A percentile compares a stretch with the other conserved stretches of the same genome.
Conservation (phyloP, 2,797 vertebrate species). For the Clarias laeviceps region DNA sequence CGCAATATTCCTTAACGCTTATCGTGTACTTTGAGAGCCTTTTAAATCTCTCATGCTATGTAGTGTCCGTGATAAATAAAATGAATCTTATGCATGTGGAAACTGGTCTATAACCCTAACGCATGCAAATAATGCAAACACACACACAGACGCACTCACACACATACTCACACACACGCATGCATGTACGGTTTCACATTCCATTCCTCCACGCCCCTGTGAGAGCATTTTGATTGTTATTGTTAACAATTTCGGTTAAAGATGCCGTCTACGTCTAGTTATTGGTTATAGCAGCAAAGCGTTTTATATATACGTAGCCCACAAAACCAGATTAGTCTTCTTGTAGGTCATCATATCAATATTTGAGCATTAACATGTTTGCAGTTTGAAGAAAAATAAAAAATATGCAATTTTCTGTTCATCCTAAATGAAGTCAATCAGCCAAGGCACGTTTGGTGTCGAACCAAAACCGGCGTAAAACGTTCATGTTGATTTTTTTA, state of each 20-base stretch:
- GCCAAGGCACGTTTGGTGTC: background rate
- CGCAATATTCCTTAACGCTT: slow-evolving; percentile 62
- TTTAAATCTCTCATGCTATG: slow-evolving; percentile 89
- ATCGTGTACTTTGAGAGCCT: slow-evolving; percentile 58
- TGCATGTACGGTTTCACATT: slow-evolving; percentile 84
- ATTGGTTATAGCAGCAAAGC: slow-evolving; percentile 96
- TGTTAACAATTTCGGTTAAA: slow-evolving; percentile 82
- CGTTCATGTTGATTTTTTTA: no score
- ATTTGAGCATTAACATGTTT: slow-evolving; percentile 77
- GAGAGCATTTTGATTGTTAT: slow-evolving; percentile 71
- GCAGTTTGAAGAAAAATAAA: slow-evolving; percentile 51
- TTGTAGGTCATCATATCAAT: slow-evolving; percentile 86
- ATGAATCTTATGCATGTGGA: slow-evolving; percentile 83
- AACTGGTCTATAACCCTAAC: slow-evolving; percentile 77
- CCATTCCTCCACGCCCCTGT: slow-evolving; percentile 79
- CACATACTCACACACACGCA: slow-evolving; percentile 69
- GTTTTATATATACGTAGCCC: slow-evolving; percentile 79
- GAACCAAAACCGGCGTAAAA: background rate
- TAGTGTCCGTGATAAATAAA: slow-evolving; percentile 75
- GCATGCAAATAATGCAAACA: slow-evolving; percentile 92
- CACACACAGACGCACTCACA: slow-evolving; percentile 66
- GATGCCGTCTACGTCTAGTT: slow-evolving; percentile 82
- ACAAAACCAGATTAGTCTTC: slow-evolving; percentile 88
- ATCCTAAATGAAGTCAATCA: slow-evolving; percentile 37
- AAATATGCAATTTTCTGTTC: background rate